Percentiles rank a stretch among this genome's conserved stretches.
These are phyloP conservation scores for Agriopis leucophaearia DNA, from an alignment of 2,888 invertebrate genomes.

Conservation along the genomic window DNA sequence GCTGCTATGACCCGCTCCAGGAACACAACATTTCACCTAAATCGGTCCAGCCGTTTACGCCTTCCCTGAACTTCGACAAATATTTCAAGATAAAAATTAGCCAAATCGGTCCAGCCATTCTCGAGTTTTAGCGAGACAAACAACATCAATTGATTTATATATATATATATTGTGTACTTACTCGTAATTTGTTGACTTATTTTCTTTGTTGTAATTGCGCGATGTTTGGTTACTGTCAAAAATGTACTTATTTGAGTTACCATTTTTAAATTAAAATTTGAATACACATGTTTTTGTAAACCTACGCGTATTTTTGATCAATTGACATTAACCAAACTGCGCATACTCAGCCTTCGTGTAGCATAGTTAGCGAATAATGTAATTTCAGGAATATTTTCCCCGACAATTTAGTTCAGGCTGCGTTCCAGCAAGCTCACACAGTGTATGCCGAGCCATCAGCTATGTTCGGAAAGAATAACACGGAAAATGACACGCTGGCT, in stretches of 20 bases:
- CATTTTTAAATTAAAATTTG: too few relatives aligned
- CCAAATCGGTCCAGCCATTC: too few relatives aligned
- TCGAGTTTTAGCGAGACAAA: too few relatives aligned
- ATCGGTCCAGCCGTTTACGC: too few relatives aligned
- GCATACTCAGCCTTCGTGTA: not conserved
- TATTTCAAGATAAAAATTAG: too few relatives aligned
- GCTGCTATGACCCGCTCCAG: too few relatives aligned
- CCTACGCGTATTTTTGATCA: not conserved
- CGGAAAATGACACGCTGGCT: slow-evolving; percentile 78
- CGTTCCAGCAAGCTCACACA: slow-evolving; percentile 94
- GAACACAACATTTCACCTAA: too few relatives aligned
- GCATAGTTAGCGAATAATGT: slow-evolving; percentile 25
- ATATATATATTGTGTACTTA: too few relatives aligned
- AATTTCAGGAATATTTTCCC: slow-evolving; percentile 94
- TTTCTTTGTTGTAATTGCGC: not conserved
- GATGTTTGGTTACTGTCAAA: not conserved
- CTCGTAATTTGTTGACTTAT: not conserved
- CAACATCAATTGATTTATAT: too few relatives aligned
- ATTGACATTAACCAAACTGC: not conserved
- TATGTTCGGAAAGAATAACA: slow-evolving; percentile 83
- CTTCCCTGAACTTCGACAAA: too few relatives aligned
- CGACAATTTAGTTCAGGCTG: slow-evolving; percentile 96
- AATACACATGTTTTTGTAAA: not conserved
- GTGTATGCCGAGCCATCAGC: slow-evolving; percentile 88
- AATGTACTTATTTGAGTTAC: not conserved